Base-by-base conservation (phyloP, 2,888 invertebrate genomes). In the Cephus pygmeus region DNA sequence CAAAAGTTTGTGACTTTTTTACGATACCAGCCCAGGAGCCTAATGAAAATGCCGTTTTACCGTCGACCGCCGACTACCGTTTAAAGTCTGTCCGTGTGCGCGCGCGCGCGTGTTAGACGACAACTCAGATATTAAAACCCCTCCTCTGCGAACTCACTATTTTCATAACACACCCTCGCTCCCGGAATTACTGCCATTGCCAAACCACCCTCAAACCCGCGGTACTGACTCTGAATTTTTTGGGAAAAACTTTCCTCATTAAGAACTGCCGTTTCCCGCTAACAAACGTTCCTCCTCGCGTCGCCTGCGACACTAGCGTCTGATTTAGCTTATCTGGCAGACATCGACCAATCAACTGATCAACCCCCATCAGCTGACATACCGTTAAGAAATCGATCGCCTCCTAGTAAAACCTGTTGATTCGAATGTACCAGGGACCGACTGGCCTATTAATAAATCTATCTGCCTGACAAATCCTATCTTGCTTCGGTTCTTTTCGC, bases 191-290 rank as follows among this genome's bases (percentile, higher is more conserved):
- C 69, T 15, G 15, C 69, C 11, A 33, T 30, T 12, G 69, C 30
- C 33, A 12, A 33, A 12, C 36, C 12, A 36, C 4, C 4, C 36
- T 36, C 4, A 15, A 36, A 36, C 12, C 35, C 35, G 35, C 36
- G 12, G 12, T 15, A 12, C 36, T 36, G 36, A 12, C 36, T 36
- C 36, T n/a, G 69, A 30, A 76, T 35, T 36, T 71, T 69, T 34
- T 30, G 33, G 40, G 56, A 73, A 68, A 82, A 36, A 84, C 81
- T 83, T 84, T 84, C 83, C 81, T 83, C 83, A 83, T 84, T 82
- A 84, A 75, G 40, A 12, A 36, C 30, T n/a, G 77, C 34, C 68
- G 33, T 36, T 36, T 36, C 36, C 12, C 36, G 12, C 36, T 1
- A 12, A 4, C 36, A 15, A 36, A 12, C 4, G 15, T 36, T 36